A percentile compares a stretch with the other conserved stretches of the same genome.
phyloP scores from a whole-genome alignment of 2,888 invertebrate genomes.

The Petrophora chlorosata region DNA sequence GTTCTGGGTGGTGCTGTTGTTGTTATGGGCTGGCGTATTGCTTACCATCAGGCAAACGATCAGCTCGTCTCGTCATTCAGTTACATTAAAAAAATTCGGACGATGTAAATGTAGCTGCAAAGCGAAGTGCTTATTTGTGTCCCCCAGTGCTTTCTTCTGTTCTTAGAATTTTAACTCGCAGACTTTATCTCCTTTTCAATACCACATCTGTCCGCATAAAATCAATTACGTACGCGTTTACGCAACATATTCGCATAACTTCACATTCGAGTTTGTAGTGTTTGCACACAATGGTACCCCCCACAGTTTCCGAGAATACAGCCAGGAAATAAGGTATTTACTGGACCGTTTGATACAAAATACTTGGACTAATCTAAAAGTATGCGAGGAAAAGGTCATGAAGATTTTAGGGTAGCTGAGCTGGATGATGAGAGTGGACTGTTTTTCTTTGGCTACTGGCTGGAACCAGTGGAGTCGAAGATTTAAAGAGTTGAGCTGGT shows the following conservation, averaged over 20 bases:
- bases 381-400: not conserved
- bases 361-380: conserved; percentile 11
- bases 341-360: conserved; percentile 36
- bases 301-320: not conserved
- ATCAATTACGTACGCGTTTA: conserved; percentile 6
- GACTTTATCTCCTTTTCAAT: not conserved
- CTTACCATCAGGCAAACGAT: too few relatives aligned
- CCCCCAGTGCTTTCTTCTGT: not conserved
- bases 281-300: not conserved
- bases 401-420: not conserved
- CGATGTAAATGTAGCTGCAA: too few relatives aligned
- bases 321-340: conserved; percentile 9
- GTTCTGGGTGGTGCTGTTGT: too few relatives aligned
- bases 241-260: not conserved
- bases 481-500: too few relatives aligned
- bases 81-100: too few relatives aligned
- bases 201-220: not conserved
- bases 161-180: not conserved
- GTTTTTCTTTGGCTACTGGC: too few relatives aligned
- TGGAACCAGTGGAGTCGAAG: too few relatives aligned
- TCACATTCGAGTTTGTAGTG: not conserved
- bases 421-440: too few relatives aligned
- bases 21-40: too few relatives aligned
- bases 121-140: not conserved
- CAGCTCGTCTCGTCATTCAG: too few relatives aligned